phyloP scores from a whole-genome alignment of 2,888 invertebrate species.

The Harpagoxenus sublaevis region DNA sequence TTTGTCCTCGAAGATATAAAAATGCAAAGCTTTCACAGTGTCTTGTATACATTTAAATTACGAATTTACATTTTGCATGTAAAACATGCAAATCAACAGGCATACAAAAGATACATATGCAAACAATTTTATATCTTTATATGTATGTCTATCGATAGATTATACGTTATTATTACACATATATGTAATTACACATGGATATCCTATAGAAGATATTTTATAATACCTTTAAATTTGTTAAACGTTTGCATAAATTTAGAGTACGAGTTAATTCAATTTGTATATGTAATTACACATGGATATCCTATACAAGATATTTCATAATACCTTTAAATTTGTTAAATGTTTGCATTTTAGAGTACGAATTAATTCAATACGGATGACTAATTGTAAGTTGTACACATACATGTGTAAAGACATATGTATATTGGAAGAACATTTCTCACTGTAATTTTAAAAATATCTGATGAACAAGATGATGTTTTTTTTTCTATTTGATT shows the following conservation, averaged over 20 bases:
- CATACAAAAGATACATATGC: constrained; percentile 17
- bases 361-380: background rate
- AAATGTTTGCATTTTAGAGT: background rate
- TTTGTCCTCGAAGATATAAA: constrained; percentile 31
- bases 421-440: background rate
- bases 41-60: constrained; percentile 50
- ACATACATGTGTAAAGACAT: background rate
- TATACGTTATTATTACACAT: background rate
- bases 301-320: background rate
- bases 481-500: background rate
- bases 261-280: background rate
- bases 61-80: constrained; percentile 23
- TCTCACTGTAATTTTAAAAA: background rate
- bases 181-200: background rate
- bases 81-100: constrained; percentile 29
- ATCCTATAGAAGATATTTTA: background rate
- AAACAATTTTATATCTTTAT: constrained; percentile 22
- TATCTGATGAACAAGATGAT: background rate
- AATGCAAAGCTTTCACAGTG: constrained; percentile 14
- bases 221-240: background rate
- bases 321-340: background rate
- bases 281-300: background rate
- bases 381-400: background rate
- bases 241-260: background rate
- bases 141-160: background rate